Base-by-base conservation (phyloP, 2,888 invertebrate species). In the Unio delphinus region DNA sequence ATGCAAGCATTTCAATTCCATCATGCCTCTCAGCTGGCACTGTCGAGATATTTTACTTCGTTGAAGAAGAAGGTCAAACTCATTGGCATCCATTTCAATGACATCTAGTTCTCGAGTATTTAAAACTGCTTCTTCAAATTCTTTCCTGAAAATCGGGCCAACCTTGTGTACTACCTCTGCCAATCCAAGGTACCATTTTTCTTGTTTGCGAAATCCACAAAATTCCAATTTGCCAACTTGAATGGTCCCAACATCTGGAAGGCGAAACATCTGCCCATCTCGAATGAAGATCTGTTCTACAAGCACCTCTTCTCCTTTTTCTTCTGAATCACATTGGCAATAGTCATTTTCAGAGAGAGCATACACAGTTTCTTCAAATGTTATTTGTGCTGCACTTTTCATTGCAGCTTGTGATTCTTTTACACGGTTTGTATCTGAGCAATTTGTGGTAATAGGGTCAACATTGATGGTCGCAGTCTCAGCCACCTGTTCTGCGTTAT, bases 191-290 rank as follows among this genome's bases (percentile, higher is more conserved):
- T 60, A 68, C n/a, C 67, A 66, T 26, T 60, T 28, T 28, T 56
- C 55, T 23, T 68, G 59, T 58, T 45, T 70, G 5, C 67, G 4
- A 56, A 73, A 73, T 23, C 67, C 62, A 68, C 70, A 64, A 45
- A 73, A 54, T 57, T 73, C 62, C 7, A 65, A 57, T 23, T 66
- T 68, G 55, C 65, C 73, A 23, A 73, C 56, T 30, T 26, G 57
- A 4, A 73, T n/a, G 26, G 70, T 63, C 55, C 58, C 20, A 4
- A 66, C 60, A n/a, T 65, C 65, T 54, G 67, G 68, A 8, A 73
- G 62, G 4, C 69, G 58, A 34, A 66, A 73, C 70, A 73, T 70
- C 23, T 73, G 68, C n/a, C 68, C 73, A 55, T 70, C n/a, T 55
- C 55, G 18, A 28, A 73, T 26, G 64, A 73, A 73, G 45, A 70